Percentiles rank a stretch among this genome's conserved stretches.
Evolutionary conservation across 2,797 vertebrate genomes (phyloP).

Genomic region (Cynopterus sphinx): DNA sequence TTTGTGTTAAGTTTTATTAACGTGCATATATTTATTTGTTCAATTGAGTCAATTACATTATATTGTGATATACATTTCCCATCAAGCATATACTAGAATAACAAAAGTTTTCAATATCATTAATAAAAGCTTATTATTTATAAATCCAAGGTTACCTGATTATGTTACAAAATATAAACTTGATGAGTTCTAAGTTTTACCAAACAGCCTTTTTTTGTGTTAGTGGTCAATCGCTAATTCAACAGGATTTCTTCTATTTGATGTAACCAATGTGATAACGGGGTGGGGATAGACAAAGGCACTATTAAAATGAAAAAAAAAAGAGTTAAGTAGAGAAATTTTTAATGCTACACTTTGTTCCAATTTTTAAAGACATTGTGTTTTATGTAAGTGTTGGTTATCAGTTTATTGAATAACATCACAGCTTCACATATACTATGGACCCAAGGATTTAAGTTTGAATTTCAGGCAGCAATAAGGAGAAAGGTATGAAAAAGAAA

Average conservation of each 20-base stretch:
- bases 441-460: not conserved
- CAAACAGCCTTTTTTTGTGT: not conserved
- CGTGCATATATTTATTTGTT: not conserved
- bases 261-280: not conserved
- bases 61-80: not conserved
- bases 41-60: not conserved
- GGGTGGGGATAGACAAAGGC: accelerated
- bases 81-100: not conserved
- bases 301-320: not conserved
- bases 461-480: not conserved
- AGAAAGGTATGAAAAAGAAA: not conserved
- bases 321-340: not conserved
- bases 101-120: not conserved
- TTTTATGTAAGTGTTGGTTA: not conserved
- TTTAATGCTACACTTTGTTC: not conserved
- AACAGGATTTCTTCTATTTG: not conserved
- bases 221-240: not conserved
- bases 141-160: not conserved
- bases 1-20: not conserved
- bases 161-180: not conserved
- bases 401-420: not conserved
- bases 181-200: not conserved
- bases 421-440: not conserved
- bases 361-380: not conserved
- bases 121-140: not conserved